Evolutionary conservation across 2,888 invertebrate genomes (phyloP).

Genomic region (Venusia cambrica): DNA sequence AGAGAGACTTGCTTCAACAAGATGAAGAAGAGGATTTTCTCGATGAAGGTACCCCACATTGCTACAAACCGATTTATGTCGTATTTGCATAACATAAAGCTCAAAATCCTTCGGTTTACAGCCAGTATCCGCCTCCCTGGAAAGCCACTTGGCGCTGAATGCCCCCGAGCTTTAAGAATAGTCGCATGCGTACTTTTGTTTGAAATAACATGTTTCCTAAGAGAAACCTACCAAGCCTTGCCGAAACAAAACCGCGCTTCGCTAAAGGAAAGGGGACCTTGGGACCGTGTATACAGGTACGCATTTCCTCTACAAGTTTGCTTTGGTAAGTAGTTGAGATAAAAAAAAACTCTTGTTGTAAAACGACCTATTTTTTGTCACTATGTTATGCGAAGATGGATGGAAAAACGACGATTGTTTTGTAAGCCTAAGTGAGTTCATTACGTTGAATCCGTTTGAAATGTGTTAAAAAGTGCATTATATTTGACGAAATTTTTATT

Average conservation of each 20-base stretch:
- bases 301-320: constrained; percentile 38
- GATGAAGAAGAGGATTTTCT: constrained; percentile 98
- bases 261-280: constrained; percentile 90
- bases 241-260: constrained; percentile 87
- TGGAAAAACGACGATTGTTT: constrained; percentile 79
- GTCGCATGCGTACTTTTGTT: constrained; percentile 96
- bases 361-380: constrained; percentile 68
- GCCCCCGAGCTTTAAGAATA: constrained; percentile 93
- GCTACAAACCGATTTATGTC: constrained; percentile 6
- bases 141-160: constrained; percentile 87
- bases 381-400: constrained; percentile 78
- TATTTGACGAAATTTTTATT: constrained; percentile 76
- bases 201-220: constrained; percentile 97
- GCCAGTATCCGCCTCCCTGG: constrained; percentile 84
- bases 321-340: constrained; percentile 68
- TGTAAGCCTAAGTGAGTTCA: constrained; percentile 80
- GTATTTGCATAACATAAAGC: constrained; percentile 14
- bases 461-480: constrained; percentile 65
- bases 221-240: constrained; percentile 96
- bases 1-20: constrained; percentile 88
- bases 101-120: constrained; percentile 40
- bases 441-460: constrained; percentile 70
- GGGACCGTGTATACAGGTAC: constrained; percentile 90
- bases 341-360: constrained; percentile 59
- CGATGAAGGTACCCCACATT: constrained; percentile 88